phyloP scores from a whole-genome alignment of 1,140 invertebrate genomes.

The Ridgeia piscesae region DNA sequence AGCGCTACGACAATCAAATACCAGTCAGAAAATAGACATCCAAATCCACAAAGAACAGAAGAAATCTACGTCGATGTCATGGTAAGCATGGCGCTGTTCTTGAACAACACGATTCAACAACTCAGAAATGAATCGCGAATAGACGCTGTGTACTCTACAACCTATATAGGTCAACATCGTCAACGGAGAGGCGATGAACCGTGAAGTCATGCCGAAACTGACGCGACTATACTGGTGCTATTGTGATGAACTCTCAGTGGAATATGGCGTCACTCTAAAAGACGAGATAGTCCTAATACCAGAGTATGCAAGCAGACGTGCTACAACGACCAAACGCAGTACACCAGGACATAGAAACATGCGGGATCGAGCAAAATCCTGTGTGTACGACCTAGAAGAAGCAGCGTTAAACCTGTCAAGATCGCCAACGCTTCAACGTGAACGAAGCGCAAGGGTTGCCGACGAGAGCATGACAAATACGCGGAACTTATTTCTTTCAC shows the following conservation, averaged over 20 bases:
- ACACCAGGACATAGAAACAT: no score
- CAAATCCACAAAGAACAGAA: no score
- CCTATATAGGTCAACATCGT: not conserved
- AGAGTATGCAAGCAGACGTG: no score
- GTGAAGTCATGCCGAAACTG: not conserved
- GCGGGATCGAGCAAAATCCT: no score
- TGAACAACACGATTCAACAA: no score
- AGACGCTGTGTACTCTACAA: not conserved
- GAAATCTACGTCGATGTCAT: no score
- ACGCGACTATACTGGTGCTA: no score
- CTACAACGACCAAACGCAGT: no score
- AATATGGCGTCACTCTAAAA: not conserved
- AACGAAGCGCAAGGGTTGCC: not conserved
- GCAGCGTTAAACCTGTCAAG: not conserved
- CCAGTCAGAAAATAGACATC: no score
- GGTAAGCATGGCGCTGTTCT: no score
- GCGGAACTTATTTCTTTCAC: not conserved
- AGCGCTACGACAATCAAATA: not conserved
- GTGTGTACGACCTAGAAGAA: not conserved
- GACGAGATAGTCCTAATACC: no score
- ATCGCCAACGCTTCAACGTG: not conserved
- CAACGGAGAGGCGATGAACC: not conserved
- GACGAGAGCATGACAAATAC: not conserved
- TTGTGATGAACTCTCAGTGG: not conserved
- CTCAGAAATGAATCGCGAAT: not conserved